Base-by-base conservation (phyloP, 1,140 invertebrate genomes). In the Nixonia krombeini region DNA sequence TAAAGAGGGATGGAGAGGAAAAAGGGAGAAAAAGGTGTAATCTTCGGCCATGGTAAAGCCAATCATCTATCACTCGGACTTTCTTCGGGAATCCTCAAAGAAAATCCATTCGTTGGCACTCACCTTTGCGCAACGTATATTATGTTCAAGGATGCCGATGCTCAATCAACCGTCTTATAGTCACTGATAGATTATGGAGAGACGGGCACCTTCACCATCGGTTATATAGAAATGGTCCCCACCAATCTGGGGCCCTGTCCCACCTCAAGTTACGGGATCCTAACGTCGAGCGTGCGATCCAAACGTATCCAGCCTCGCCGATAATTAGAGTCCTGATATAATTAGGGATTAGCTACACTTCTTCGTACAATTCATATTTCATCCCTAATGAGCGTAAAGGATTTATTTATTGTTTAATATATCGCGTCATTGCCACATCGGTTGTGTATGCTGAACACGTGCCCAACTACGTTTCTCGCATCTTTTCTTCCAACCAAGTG, bases 181-280 rank as follows among this genome's bases (percentile, higher is more conserved):
- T 73, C 69, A 83, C 81, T 74, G 73, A 78, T 77, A 79, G 79
- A 65, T 75, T 83, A 80, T 82, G 82, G 67, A 80, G 76, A 80
- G 79, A 80, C 80, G 51, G 72, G 70, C 70, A 70, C 73, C 74
- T 72, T 76, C 72, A 56, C 70, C 62, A 73, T 67, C 69, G 75
- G 74, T 84, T 84, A 82, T 83, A 84, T 83, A 84, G 80, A 83
- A 80, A 79, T 73, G 66, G 58, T 76, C 79, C 80, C 80, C 78
- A 76, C 79, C 79, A 41, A 23, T 2, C 23, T 56, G 28, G 51
- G 35, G 53, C 55, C 56, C 44, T 47, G 56, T 80, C 76, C 77
- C 75, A 80, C 75, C 73, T 74, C 66, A 44, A 18, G 8, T 61
- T 70, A 70, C 70, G 62, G 76, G 74, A 65, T 61, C 58, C 70